Conservation (phyloP, 2,888 invertebrate species). For the Pachycephus smyrnensis region DNA sequence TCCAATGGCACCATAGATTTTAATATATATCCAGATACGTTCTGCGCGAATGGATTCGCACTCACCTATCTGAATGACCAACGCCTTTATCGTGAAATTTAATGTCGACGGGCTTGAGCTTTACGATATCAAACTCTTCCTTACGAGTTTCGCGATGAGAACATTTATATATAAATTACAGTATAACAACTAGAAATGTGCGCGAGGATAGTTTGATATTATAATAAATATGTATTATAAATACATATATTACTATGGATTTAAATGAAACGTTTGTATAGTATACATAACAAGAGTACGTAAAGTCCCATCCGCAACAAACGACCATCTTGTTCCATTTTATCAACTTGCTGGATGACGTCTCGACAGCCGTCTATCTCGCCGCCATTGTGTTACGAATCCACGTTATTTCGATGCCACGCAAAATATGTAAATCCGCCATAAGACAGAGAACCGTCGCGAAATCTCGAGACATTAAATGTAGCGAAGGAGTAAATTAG, state of each 20-base stretch:
- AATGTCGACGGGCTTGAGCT: neutral
- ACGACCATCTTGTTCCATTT: neutral
- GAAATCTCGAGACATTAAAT: slow-evolving; percentile 51
- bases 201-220: neutral
- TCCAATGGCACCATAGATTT: neutral
- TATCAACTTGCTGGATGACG: neutral
- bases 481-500: slow-evolving; percentile 34
- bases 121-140: neutral
- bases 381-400: slow-evolving; percentile 32
- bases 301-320: neutral
- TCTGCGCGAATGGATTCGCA: neutral
- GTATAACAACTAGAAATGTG: neutral
- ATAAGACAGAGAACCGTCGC: slow-evolving; percentile 30
- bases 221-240: neutral
- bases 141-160: neutral
- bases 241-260: neutral
- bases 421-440: slow-evolving; percentile 47
- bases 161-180: neutral
- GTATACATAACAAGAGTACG: neutral
- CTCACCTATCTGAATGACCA: neutral
- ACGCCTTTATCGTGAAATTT: neutral
- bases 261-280: neutral
- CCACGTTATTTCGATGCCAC: slow-evolving; percentile 7
- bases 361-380: neutral
- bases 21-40: neutral